phyloP scores from a whole-genome alignment of 2,888 invertebrate species.

The Luperina nickerlii region DNA sequence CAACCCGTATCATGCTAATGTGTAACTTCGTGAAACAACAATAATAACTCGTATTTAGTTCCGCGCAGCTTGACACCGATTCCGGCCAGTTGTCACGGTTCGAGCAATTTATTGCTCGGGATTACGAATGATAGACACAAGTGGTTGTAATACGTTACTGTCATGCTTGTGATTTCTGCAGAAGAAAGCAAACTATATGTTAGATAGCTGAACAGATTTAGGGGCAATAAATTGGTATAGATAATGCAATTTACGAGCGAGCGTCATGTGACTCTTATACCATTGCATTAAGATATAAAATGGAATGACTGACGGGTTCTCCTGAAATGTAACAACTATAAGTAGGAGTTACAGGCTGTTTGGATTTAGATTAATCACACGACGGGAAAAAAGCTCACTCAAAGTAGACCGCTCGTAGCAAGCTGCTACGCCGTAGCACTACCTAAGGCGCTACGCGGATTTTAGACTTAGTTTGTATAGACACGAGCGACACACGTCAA shows the following conservation, averaged over 20 bases:
- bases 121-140: constrained; percentile 51
- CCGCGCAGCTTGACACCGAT: constrained; percentile 26
- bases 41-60: constrained; percentile 39
- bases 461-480: too few species aligned
- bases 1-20: constrained; percentile 20
- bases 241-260: neutral
- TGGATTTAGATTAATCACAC: neutral
- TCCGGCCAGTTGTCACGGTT: constrained; percentile 45
- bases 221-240: neutral
- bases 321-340: too few species aligned
- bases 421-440: constrained; percentile 24
- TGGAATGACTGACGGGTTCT: too few species aligned
- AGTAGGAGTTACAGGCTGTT: too few species aligned
- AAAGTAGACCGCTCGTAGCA: neutral
- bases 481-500: too few species aligned
- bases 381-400: neutral
- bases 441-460: neutral
- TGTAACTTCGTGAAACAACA: constrained; percentile 16
- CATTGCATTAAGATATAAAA: too few species aligned
- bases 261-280: neutral
- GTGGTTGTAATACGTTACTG: constrained; percentile 23
- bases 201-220: neutral
- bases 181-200: neutral
- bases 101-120: constrained; percentile 49
- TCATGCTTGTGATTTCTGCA: constrained; percentile 15